Evolutionary conservation across 2,888 invertebrate genomes (phyloP), one percentile per base, ranked within the genome.

Genomic region (Pardosa pseudoannulata): DNA sequence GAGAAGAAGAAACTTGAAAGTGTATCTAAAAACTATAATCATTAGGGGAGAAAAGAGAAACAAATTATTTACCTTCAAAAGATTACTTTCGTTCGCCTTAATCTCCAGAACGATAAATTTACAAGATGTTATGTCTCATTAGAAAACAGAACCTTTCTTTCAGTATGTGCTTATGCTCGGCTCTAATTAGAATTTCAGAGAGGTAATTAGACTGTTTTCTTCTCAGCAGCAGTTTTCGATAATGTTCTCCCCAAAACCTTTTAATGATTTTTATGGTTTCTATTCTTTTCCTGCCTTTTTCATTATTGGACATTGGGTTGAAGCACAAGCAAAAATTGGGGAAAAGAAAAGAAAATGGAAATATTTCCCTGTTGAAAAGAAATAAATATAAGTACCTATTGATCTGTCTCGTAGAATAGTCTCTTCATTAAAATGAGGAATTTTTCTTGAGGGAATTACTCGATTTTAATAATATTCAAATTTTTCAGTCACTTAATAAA

Each of bases 131-230:
- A 56, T 23, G 23, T 19, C 23, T 56, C 56, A 56, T 56, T 56
- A 56, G 23, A 56, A 56, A 23, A 46, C 16, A 1, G 23, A 56
- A 56, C 1, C 5, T 23, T 56, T 56, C 23, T 23, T 56, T 23
- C 6, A 5, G 6, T 36, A 9, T 7, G n/a, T n/a, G n/a, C 41
- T 11, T 11, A 2, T 46, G 41, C 41, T 46, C 16, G 9, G 5
- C 56, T 56, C 56, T 56, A 56, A 56, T 56, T 56, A 56, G 56
- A 56, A 56, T 56, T 23, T 23, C 56, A 23, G 56, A 56, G 23
- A 56, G 56, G 56, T 56, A 56, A 56, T 56, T 56, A 56, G 56
- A 16, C 56, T 16, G 41, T 46, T 46, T 56, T 56, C 56, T 23
- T 56, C 3, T 56, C 5, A 56, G 56, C 1, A 23, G 56, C 56